Conservation (phyloP, 2,113 vertebrate species). For the Cinclus cinclus region DNA sequence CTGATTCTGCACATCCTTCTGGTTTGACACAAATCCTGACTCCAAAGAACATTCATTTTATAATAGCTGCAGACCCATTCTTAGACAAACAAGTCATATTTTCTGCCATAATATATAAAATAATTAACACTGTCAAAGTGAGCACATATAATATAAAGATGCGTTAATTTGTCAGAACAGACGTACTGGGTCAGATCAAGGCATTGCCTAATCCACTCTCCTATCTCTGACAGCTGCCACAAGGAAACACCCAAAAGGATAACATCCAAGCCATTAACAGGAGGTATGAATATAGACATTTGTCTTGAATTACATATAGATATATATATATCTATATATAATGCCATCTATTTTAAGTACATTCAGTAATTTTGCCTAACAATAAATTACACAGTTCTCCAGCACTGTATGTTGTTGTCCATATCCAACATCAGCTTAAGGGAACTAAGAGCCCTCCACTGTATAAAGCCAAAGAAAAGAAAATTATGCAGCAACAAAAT, state of each 20-base stretch:
- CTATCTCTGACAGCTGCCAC: background rate
- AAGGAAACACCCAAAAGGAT: background rate
- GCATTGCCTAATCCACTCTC: background rate
- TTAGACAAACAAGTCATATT: background rate
- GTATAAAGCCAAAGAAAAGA: background rate
- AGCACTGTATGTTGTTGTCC: background rate
- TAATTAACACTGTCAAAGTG: background rate
- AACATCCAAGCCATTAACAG: background rate
- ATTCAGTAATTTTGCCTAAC: background rate
- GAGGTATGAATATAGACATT: background rate
- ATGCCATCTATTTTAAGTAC: background rate
- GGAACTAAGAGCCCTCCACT: background rate
- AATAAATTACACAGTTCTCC: background rate
- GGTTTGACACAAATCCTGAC: rapidly evolving
- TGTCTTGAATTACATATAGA: background rate
- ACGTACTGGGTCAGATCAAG: background rate
- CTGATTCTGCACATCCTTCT: background rate
- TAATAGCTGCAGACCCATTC: background rate
- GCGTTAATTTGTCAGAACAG: background rate
- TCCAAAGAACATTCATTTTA: background rate
- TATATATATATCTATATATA: background rate
- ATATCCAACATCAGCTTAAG: background rate
- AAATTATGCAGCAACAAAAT: background rate
- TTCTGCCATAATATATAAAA: background rate
- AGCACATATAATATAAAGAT: background rate